Evolutionary conservation across 2,888 invertebrate species (phyloP).

Genomic region (Cerceris rybyensis): DNA sequence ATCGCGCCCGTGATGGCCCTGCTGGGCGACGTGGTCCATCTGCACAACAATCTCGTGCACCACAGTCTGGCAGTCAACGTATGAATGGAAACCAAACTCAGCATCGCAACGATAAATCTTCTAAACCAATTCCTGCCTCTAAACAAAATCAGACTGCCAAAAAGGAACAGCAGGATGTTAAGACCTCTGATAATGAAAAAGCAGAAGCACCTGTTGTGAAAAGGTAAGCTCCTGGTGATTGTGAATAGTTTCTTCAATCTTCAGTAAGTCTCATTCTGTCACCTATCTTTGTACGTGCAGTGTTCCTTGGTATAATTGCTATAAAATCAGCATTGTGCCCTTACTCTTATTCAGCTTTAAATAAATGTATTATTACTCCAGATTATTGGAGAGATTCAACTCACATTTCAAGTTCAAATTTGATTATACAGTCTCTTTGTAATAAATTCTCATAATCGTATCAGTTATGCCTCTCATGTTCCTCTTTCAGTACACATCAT

Average conservation of each 20-base stretch:
- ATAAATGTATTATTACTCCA: conserved; percentile 43
- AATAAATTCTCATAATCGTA: conserved; percentile 42
- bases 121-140: conserved; percentile 81
- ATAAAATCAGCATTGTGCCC: conserved; percentile 53
- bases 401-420: conserved; percentile 55
- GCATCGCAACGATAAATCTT: conserved; percentile 82
- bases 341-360: conserved; percentile 51
- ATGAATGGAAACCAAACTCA: conserved; percentile 81
- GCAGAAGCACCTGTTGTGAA: conserved; percentile 79
- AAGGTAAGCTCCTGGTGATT: conserved; percentile 81
- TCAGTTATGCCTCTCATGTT: conserved; percentile 34
- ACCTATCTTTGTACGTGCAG: conserved; percentile 60
- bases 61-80: conserved; percentile 81
- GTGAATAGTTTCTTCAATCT: conserved; percentile 76
- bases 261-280: conserved; percentile 70
- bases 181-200: conserved; percentile 81
- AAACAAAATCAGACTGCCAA: conserved; percentile 81
- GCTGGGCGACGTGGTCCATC: conserved; percentile 81
- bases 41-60: conserved; percentile 79
- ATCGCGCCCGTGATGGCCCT: conserved; percentile 81
- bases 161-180: conserved; percentile 81
- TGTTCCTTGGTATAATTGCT: conserved; percentile 59
- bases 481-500: conserved; percentile 45
- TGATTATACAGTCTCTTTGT: conserved; percentile 41
- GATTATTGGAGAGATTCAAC: conserved; percentile 52